These are phyloP conservation scores for Xenops minutus DNA, from an alignment of 2,797 vertebrate genomes.

Conservation along the genomic window DNA sequence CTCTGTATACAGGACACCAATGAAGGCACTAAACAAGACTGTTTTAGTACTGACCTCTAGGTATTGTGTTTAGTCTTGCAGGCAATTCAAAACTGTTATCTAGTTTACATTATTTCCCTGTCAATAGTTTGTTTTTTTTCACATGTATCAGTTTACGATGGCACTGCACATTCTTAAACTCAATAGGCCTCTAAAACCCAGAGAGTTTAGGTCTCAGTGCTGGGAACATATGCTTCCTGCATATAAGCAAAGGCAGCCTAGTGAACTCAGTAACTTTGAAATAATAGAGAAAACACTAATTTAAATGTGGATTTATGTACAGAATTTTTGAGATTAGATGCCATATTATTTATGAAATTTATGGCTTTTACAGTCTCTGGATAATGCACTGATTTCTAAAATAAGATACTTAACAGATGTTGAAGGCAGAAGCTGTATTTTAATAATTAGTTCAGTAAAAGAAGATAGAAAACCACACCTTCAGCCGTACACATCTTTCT, in stretches of 20 bases:
- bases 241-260: background rate
- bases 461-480: background rate
- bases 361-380: background rate
- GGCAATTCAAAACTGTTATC: background rate
- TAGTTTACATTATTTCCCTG: background rate
- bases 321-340: background rate
- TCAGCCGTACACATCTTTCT: background rate
- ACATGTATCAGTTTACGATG: background rate
- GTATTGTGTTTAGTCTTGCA: background rate
- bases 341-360: background rate
- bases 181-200: background rate
- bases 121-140: background rate
- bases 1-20: fast-evolving
- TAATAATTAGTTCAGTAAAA: background rate
- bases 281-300: background rate
- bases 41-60: background rate
- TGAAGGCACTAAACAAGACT: background rate
- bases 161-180: background rate
- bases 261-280: background rate
- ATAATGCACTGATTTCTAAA: background rate
- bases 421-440: background rate
- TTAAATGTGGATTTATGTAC: background rate
- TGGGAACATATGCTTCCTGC: background rate
- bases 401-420: background rate
- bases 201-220: background rate